A percentile compares a stretch with the other conserved stretches of the same genome.
Evolutionary conservation across 2,888 invertebrate species (phyloP).

Genomic region (Zygogramma bicolorata): DNA sequence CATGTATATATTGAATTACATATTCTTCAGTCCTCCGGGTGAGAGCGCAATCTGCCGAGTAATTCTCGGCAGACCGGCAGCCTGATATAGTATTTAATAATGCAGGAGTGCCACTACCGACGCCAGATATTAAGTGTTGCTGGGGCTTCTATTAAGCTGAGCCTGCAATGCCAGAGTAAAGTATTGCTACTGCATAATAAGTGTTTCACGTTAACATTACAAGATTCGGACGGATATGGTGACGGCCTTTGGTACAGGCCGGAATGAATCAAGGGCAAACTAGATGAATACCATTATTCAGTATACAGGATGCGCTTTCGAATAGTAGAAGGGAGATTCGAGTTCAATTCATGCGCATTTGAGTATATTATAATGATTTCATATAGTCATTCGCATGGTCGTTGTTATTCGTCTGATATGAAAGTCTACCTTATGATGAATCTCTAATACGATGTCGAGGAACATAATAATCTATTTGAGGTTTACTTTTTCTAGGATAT

Average conservation of each 20-base stretch:
- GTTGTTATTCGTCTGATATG: too few species aligned
- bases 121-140: conserved; percentile 48
- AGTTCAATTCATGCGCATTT: too few species aligned
- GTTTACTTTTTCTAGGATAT: too few species aligned
- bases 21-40: conserved; percentile 37
- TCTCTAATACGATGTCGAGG: too few species aligned
- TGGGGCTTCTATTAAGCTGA: conserved; percentile 42
- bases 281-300: too few species aligned
- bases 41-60: conserved; percentile 40
- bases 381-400: too few species aligned
- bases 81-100: conserved; percentile 50
- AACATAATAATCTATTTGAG: too few species aligned
- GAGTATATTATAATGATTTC: too few species aligned
- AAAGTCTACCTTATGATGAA: too few species aligned
- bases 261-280: too few species aligned
- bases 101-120: conserved; percentile 43
- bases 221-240: conserved; percentile 23
- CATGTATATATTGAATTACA: conserved; percentile 30
- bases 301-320: too few species aligned
- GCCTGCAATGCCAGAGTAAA: conserved; percentile 40
- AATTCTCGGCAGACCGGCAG: conserved; percentile 43
- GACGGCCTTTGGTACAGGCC: conserved; percentile 11
- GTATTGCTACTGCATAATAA: conserved; percentile 46
- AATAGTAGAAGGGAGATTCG: too few species aligned
- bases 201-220: conserved; percentile 38